A percentile compares a stretch with the other conserved stretches of the same genome.
phyloP scores from a whole-genome alignment of 2,113 vertebrate genomes.

The cattle (Bos taurus) region ARS-UCD2.0 NC_037337.1:77733501-77734000 shows the following conservation, averaged over 20 bases:
- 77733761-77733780: background rate
- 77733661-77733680: background rate
- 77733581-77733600: background rate
- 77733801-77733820: background rate
- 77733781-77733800: background rate
- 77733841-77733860: constrained; percentile 2
- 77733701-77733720: constrained; percentile 3
- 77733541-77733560: constrained; percentile 20
- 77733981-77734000: background rate
- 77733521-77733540: background rate
- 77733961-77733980: background rate
- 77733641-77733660: background rate
- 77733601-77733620: background rate
- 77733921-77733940: background rate
- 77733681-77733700: background rate
- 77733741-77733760: background rate
- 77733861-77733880: background rate
- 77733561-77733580: background rate
- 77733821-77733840: background rate
- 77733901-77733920: background rate
- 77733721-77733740: background rate
- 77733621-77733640: background rate
- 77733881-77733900: background rate
- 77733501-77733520: background rate
- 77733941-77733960: background rate